Evolutionary conservation across 2,797 vertebrate species (phyloP).

Genomic region (Chrysolophus pictus): DNA sequence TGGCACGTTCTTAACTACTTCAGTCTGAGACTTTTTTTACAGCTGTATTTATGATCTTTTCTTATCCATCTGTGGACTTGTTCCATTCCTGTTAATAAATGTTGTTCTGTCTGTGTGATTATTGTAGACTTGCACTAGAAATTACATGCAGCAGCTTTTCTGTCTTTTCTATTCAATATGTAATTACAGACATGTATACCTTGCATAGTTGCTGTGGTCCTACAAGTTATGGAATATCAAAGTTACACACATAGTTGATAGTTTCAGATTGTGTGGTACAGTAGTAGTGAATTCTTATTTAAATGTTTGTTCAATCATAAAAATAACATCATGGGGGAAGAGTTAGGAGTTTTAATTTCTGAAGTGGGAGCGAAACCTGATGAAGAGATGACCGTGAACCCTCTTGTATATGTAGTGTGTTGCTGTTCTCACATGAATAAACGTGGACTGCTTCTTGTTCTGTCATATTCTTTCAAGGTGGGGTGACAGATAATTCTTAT

Average conservation of each 20-base stretch:
- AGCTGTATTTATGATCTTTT: slow-evolving; percentile 59
- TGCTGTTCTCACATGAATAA: slow-evolving; percentile 61
- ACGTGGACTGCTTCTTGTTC: slow-evolving; percentile 23
- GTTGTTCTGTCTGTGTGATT: slow-evolving; percentile 83
- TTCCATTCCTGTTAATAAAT: slow-evolving; percentile 83
- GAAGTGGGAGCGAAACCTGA: neutral
- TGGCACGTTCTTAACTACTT: slow-evolving; percentile 28
- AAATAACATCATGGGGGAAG: neutral
- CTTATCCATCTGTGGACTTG: slow-evolving; percentile 64
- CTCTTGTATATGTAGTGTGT: slow-evolving; percentile 8
- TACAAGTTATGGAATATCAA: neutral
- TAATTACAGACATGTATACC: slow-evolving; percentile 39
- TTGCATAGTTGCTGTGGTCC: slow-evolving; percentile 13
- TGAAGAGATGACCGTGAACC: slow-evolving; percentile 6
- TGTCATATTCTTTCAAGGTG: slow-evolving; percentile 43
- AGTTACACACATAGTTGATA: neutral
- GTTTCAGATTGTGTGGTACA: fast-evolving
- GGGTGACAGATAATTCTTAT: neutral
- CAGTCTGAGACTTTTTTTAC: slow-evolving; percentile 34
- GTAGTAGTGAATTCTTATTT: neutral
- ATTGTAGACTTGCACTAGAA: slow-evolving; percentile 76
- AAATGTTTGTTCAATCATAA: neutral
- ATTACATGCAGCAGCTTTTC: slow-evolving; percentile 43
- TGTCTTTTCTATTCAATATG: slow-evolving; percentile 32
- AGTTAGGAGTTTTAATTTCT: neutral